Evolutionary conservation across 92 coral and sea anemone species (phyloP), one percentile per base, ranked within the genome.

Genomic region (Ricordea florida): DNA sequence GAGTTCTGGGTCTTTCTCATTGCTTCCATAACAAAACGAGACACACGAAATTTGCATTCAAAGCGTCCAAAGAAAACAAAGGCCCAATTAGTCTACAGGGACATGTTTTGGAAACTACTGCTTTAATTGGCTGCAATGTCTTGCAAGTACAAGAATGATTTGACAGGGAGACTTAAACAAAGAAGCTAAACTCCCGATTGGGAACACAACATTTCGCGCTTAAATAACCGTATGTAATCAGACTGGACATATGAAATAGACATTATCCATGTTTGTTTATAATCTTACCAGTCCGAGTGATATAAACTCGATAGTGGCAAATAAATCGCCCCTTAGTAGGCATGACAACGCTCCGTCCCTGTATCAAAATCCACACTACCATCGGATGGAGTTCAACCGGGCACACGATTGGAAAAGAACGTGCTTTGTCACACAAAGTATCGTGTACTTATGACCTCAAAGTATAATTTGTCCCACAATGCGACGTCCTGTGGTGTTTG

Each of bases 241-340:
- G 56, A 35, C 38, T 50, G 41, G 20, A 38, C 16, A 27, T 27
- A 55, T 70, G 66, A 55, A 37, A 70, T 69, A 49, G 37, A 26
- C 65, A 20, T 57, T 30, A 38, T 37, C 11, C 38, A 55, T 27
- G 24, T 70, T 38, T 70, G 77, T 55, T 70, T 41, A 40, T 16
- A 6, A 16, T 51, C 53, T 70, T 55, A 70, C 77, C 65, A 53
- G n/a, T n/a, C n/a, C n/a, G n/a, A n/a, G n/a, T n/a, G n/a, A n/a
- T n/a, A n/a, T n/a, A n/a, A n/a, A n/a, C n/a, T n/a, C n/a, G n/a
- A n/a, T n/a, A n/a, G n/a, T n/a, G n/a, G n/a, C n/a, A n/a, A n/a
- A n/a, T n/a, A n/a, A n/a, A n/a, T n/a, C n/a, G n/a, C n/a, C n/a
- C n/a, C n/a, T n/a, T n/a, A n/a, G n/a, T n/a, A n/a, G n/a, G n/a